Evolutionary conservation across 2,797 vertebrate species (phyloP).

Genomic region (Babyrousa celebensis): DNA sequence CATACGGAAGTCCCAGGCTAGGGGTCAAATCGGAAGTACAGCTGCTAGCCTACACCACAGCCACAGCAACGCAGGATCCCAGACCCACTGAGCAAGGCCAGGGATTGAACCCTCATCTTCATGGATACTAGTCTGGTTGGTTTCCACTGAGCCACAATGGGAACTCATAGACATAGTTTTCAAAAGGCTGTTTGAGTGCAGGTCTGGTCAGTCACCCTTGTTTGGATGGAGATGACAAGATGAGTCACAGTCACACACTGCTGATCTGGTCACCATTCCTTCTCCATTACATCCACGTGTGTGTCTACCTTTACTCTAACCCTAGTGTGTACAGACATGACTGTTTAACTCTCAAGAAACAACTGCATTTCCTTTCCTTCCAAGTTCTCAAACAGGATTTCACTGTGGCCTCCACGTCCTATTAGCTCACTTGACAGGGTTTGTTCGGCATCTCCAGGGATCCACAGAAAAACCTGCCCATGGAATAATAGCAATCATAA

Average conservation of each 20-base stretch:
- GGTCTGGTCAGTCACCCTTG: neutral
- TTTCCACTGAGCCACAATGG: no score
- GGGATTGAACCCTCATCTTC: no score
- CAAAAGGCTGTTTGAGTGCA: neutral
- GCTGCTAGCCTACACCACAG: no score
- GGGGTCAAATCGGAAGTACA: no score
- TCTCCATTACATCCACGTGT: neutral
- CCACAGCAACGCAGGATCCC: no score
- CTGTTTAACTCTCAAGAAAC: neutral
- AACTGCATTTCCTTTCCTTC: neutral
- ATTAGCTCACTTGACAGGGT: neutral
- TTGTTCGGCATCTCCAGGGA: neutral
- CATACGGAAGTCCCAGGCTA: no score
- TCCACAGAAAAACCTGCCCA: neutral
- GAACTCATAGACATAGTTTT: neutral
- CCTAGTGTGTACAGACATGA: neutral
- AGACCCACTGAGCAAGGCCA: no score
- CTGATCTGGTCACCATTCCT: neutral
- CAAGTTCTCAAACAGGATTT: neutral
- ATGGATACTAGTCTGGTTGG: no score
- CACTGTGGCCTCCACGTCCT: neutral
- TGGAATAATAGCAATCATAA: neutral
- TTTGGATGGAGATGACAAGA: neutral
- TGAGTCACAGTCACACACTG: neutral
- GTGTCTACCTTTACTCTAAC: neutral